These are phyloP conservation scores for Siderastrea siderea DNA, from an alignment of 92 coral and sea anemone species.

Conservation along the genomic window DNA sequence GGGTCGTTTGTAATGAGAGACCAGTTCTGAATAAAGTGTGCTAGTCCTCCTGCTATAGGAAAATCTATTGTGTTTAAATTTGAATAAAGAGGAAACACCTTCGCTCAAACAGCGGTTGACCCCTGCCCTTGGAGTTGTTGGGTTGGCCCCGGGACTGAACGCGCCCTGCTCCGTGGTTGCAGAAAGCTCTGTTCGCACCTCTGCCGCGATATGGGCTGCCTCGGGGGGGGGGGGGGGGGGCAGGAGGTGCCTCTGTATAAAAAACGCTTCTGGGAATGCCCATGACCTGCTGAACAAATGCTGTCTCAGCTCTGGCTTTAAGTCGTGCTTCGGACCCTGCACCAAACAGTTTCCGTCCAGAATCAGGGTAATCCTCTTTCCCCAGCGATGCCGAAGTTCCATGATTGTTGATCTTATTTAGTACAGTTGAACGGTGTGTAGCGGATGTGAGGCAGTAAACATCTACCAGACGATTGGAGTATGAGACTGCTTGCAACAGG, in stretches of 20 bases:
- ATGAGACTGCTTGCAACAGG: conserved; percentile 22
- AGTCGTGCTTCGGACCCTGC: too few relatives aligned
- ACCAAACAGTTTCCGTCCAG: conserved; percentile 1
- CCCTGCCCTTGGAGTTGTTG: not conserved
- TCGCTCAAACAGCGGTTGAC: not conserved
- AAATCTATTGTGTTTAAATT: not conserved
- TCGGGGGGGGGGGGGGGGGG: not conserved
- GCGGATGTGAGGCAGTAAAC: not conserved
- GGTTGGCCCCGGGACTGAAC: not conserved
- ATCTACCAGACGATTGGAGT: not conserved
- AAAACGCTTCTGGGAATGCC: too few relatives aligned
- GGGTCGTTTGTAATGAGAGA: conserved; percentile 12
- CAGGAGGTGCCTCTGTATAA: conserved; percentile 1
- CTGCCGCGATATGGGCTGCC: conserved; percentile 3
- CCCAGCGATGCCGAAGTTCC: too few relatives aligned
- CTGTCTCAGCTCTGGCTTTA: conserved; percentile 17
- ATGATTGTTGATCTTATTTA: conserved; percentile 13
- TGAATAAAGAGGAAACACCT: conserved; percentile 27
- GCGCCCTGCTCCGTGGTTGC: not conserved
- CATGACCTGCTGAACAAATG: too few relatives aligned
- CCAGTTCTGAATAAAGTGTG: conserved; percentile 9
- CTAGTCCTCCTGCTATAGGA: conserved; percentile 5
- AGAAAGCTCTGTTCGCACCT: conserved; percentile 3
- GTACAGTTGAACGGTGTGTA: conserved; percentile 22
- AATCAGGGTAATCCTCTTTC: too few relatives aligned